Evolutionary conservation across 2,797 vertebrate species (phyloP).

Genomic region (Tokudaia tokunoshimensis): DNA sequence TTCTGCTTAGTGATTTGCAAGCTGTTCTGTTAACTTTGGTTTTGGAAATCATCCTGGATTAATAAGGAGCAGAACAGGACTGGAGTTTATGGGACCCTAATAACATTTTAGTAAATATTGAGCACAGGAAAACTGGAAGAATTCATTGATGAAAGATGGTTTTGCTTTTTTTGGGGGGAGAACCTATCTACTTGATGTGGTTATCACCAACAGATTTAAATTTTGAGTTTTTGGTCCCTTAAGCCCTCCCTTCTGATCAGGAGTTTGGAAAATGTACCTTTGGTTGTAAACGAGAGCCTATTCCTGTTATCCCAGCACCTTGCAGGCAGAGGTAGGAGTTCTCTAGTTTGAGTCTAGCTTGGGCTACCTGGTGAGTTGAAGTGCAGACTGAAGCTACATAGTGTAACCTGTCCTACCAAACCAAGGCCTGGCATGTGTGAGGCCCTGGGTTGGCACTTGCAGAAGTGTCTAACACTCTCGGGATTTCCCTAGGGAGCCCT

Average conservation of each 20-base stretch:
- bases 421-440: background rate
- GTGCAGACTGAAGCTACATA: background rate
- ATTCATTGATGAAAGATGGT: background rate
- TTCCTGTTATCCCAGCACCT: background rate
- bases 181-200: background rate
- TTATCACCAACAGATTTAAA: conserved; percentile 27
- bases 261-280: conserved; percentile 43
- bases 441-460: background rate
- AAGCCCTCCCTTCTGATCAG: background rate
- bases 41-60: conserved; percentile 46
- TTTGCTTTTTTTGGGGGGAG: conserved; percentile 20
- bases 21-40: conserved; percentile 5
- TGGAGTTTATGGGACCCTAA: conserved; percentile 36
- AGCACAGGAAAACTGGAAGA: background rate
- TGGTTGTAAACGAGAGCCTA: background rate
- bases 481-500: background rate
- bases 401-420: background rate
- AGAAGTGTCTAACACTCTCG: background rate
- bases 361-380: background rate
- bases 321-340: background rate
- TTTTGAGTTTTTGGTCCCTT: conserved; percentile 39
- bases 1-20: background rate
- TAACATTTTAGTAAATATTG: conserved; percentile 45
- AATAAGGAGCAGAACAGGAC: background rate
- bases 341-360: background rate